phyloP scores from a whole-genome alignment of 2,113 vertebrate genomes.

The Gasterosteus aculeatus region DNA sequence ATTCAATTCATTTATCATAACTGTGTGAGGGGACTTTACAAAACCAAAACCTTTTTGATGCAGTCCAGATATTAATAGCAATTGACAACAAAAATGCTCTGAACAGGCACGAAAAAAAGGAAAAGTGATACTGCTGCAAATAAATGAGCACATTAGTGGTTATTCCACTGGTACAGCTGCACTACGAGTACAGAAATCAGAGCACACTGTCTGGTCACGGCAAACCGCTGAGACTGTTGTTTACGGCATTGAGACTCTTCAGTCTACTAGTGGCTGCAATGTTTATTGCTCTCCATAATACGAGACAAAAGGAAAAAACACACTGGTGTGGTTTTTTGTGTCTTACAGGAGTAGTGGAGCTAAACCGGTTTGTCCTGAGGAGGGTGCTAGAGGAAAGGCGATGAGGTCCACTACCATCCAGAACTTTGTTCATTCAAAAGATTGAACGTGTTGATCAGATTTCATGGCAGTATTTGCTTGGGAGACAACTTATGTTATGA shows the following conservation, averaged over 20 bases:
- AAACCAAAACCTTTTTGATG: background rate
- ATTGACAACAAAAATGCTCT: conserved; percentile 1
- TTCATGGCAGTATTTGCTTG: conserved; percentile 6
- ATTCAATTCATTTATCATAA: background rate
- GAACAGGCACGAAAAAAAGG: background rate
- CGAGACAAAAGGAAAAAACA: background rate
- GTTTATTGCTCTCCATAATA: background rate
- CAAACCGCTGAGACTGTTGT: conserved; percentile 6
- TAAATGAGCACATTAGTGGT: background rate
- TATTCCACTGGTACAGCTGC: background rate
- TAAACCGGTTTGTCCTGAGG: conserved; percentile 35
- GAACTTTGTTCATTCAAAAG: background rate
- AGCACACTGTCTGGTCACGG: conserved; percentile 1
- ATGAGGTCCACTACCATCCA: conserved; percentile 4
- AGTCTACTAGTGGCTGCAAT: background rate
- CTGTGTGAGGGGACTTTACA: background rate
- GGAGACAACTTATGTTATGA: conserved; percentile 6
- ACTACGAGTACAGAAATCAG: background rate
- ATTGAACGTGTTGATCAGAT: conserved; percentile 1
- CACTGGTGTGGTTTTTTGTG: background rate
- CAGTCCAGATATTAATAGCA: background rate
- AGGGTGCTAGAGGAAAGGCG: conserved; percentile 60
- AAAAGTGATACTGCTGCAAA: background rate
- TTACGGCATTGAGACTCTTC: background rate
- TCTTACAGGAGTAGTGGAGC: background rate